Evolutionary conservation across 1,140 invertebrate species (phyloP), one percentile per base, ranked within the genome.

Genomic region (Triops longicaudatus): DNA sequence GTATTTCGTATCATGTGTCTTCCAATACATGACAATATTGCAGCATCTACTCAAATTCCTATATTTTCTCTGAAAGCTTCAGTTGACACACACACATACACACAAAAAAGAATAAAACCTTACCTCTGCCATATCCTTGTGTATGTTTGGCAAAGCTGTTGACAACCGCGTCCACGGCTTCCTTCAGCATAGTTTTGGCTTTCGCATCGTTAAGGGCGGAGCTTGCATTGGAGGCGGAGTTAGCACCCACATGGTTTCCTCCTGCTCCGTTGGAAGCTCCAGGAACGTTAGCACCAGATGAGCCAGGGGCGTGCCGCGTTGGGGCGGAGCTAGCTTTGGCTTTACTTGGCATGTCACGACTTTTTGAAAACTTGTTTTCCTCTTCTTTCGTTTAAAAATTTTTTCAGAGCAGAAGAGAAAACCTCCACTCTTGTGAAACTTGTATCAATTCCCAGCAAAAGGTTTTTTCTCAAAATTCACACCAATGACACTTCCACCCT

Each of bases 101-200:
- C n/a, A n/a, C n/a, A n/a, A 76, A 63, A 44, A n/a, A 26, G 72
- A 26, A 43, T 50, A 26, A 31, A 26, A 26, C 81, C 82, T 86
- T 85, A 92, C 91, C 90, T 89, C 90, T 85, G 74, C 90, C 90
- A 82, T 91, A 91, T 76, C 90, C 90, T 84, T 91, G 90, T 44
- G 89, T 90, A 81, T 92, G 90, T 81, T 91, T 92, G 11, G 90
- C 90, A 84, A 91, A 92, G 83, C 90, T 92, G 83, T 91, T 91
- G 78, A 92, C 90, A 37, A 92, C 90, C 26, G 90, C 90, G 83
- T 92, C 90, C 7, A 92, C 91, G 5, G 91, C 90, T 83, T 92
- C 91, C 81, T 90, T 90, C 42, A 92, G 85, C 43, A 91, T 89
- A 80, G 90, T 89, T 81, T 91, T 91, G 76, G 89, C 88, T 75